Base-by-base conservation (phyloP, 92 coral and sea anemone genomes). In the Actinernus sp. region DNA sequence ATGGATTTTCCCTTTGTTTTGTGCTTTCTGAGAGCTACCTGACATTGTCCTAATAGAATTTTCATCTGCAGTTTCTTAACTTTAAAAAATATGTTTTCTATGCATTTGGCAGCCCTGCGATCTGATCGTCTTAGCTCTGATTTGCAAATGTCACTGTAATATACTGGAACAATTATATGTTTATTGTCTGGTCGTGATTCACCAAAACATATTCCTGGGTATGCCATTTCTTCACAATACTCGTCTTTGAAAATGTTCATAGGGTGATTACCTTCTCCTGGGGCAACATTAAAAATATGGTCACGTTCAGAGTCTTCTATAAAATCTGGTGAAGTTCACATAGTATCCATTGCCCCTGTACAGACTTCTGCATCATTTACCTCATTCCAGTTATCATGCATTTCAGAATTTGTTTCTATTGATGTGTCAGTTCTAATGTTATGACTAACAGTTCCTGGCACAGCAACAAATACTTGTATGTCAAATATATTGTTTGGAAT, bases 1-100 rank as follows among this genome's bases (percentile, higher is more conserved):
- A 85, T 32, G 55, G 55, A 61, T 33, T 39, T 61, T 27, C 36
- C 49, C 25, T 51, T 78, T 14, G 52, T 55, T 63, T 70, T 54
- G 58, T 48, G 56, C 46, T 78, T 76, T 58, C 74, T 63, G 10
- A 79, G 53, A 11, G 79, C 85, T 40, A 68, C 31, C 23, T 60
- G 81, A 4, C 48, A 85, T 19, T 84, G 74, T 0, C 90, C 65
- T 9, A 83, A 47, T 8, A 68, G 67, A 2, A 83, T 82, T 76
- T 78, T 84, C 91, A 78, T 84, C 39, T 78, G 87, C 59, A 85
- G 54, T 49, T 79, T 85, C 48, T 76, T 78, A 2, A 45, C 71
- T 61, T 83, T 83, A 32, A 49, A 83, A 64, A 83, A 76, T 0
- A 76, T 28, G 38, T 82, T 74, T n/a, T n/a, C n/a, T n/a, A n/a